Base-by-base conservation (phyloP, 2,888 invertebrate genomes). In the Gymnoscelis rufifasciata region DNA sequence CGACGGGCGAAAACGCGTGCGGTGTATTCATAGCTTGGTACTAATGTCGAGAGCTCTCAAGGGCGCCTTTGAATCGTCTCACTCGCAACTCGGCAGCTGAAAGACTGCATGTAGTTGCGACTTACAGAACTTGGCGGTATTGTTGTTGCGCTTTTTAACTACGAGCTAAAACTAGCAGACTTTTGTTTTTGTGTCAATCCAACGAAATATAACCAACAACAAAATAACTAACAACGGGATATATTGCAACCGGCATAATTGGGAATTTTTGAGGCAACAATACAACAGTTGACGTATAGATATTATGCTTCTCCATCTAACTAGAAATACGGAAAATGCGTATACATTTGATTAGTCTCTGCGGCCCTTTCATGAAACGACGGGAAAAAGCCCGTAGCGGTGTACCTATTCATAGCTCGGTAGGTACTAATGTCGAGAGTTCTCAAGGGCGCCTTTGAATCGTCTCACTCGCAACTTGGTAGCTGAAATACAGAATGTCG, bases 401-500 rank as follows among this genome's bases (percentile, higher is more conserved):
- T 67, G 60, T 64, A n/a, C n/a, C n/a, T n/a, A 67, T 66, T 68
- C 70, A 19, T 19, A 47, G 60, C 64, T 52, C 51, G 46, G 58
- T n/a, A n/a, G n/a, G n/a, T 49, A 64, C 57, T 70, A 68, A 71
- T 67, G 65, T 59, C 43, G 52, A 66, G 72, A 63, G 72, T 64
- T 53, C 67, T 66, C 54, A 55, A 64, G 57, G 48, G 59, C 43
- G 57, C 64, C 59, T 68, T 68, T 67, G 57, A 51, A 50, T 44
- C 45, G 38, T 30, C 51, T 48, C 51, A 44, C 49, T 53, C 39
- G 23, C 43, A 45, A 47, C 56, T 54, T 37, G 29, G 43, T 47
- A 26, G 12, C 29, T 30, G 48, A 38, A 49, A 47, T 41, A 49
- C 29, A 43, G 43, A 56, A 49, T 45, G 45, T 44, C 43, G 43